phyloP scores from a whole-genome alignment of 2,888 invertebrate genomes.

The Drosophila mayaguana region DNA sequence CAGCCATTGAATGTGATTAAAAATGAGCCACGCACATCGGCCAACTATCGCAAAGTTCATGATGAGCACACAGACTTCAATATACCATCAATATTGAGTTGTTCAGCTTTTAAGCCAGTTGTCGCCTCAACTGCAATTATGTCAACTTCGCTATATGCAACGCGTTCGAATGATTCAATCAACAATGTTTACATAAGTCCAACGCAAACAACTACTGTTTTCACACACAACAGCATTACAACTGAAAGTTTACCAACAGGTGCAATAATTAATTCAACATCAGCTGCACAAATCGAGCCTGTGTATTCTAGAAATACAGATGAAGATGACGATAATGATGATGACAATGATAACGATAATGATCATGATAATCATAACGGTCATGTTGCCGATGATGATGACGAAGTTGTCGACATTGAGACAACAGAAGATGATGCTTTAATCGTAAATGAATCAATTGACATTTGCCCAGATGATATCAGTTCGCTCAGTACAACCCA shows the following conservation, averaged over 20 bases:
- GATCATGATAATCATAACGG: slow-evolving; percentile 1
- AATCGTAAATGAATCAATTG: slow-evolving; percentile 18
- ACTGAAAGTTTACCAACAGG: slow-evolving; percentile 20
- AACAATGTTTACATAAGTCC: slow-evolving; percentile 45
- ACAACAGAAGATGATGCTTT: slow-evolving; percentile 91
- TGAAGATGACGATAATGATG: slow-evolving; percentile 9
- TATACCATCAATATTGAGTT: slow-evolving; percentile 67
- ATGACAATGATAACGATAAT: slow-evolving; percentile 29
- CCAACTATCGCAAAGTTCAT: slow-evolving; percentile 30
- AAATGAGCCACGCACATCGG: slow-evolving; percentile 42
- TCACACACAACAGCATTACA: slow-evolving; percentile 58
- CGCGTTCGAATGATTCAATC: slow-evolving; percentile 57
- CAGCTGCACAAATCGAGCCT: slow-evolving; percentile 32
- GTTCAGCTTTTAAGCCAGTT: slow-evolving; percentile 81
- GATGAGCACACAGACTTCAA: slow-evolving; percentile 51
- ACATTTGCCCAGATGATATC: slow-evolving; percentile 19
- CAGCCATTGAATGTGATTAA: slow-evolving; percentile 38
- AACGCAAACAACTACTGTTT: slow-evolving; percentile 58
- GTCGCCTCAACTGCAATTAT: slow-evolving; percentile 67
- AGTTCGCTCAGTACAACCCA: slow-evolving; percentile 29
- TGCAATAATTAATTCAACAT: slow-evolving; percentile 23
- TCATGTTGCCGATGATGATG: slow-evolving; percentile 41
- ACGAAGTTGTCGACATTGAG: slow-evolving; percentile 94
- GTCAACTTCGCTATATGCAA: slow-evolving; percentile 62
- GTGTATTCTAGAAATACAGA: background rate